Evolutionary conservation across 2,113 vertebrate genomes (phyloP).

Genomic region (Barnardius zonarius): DNA sequence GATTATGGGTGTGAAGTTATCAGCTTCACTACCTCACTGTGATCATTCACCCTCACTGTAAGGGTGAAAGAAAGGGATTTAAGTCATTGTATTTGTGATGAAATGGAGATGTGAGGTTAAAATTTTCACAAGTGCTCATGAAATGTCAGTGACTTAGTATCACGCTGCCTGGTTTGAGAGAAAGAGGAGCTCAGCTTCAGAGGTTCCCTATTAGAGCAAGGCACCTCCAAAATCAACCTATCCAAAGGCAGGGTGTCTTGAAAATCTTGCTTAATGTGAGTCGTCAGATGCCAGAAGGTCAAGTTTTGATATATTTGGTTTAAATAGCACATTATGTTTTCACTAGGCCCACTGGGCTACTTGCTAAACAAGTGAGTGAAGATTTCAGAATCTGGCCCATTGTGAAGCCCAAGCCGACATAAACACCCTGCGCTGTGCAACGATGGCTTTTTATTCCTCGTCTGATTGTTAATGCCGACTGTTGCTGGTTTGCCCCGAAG

Average conservation of each 20-base stretch:
- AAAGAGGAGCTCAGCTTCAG: neutral
- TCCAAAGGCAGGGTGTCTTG: neutral
- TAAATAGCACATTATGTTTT: neutral
- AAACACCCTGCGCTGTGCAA: neutral
- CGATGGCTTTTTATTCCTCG: neutral
- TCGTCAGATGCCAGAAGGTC: neutral
- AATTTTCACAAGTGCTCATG: neutral
- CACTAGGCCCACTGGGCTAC: neutral
- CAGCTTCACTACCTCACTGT: neutral
- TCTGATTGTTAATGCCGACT: neutral
- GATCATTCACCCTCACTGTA: neutral
- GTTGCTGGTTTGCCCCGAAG: neutral
- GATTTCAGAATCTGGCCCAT: neutral
- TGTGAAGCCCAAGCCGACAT: neutral
- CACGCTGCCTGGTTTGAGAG: neutral
- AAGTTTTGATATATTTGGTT: neutral
- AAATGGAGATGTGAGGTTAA: neutral
- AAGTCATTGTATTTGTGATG: neutral
- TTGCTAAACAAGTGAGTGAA: neutral
- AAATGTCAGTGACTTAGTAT: neutral
- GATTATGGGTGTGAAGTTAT: accelerated
- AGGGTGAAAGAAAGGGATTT: neutral
- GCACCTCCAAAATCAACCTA: neutral
- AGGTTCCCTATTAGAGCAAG: neutral
- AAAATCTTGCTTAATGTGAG: neutral